Percentiles rank a stretch among this genome's conserved stretches.
phyloP scores from a whole-genome alignment of 2,888 invertebrate genomes.

The Athalia rosae region DNA sequence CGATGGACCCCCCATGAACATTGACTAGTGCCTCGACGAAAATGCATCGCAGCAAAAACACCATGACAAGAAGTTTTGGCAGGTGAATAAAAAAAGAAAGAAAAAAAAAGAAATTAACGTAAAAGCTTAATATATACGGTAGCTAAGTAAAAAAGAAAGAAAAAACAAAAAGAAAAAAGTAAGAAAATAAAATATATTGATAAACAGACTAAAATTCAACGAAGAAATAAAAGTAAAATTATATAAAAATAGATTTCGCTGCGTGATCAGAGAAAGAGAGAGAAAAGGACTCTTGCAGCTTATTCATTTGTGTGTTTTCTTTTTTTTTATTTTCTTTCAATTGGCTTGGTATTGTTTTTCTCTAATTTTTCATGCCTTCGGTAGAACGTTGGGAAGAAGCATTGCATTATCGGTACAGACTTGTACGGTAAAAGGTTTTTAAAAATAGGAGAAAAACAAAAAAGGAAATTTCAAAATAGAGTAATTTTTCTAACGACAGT shows the following conservation, averaged over 20 bases:
- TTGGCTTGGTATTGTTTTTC: too few relatives aligned
- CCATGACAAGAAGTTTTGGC: neutral
- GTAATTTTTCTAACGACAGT: too few relatives aligned
- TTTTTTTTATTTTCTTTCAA: too few relatives aligned
- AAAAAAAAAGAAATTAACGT: constrained; percentile 31
- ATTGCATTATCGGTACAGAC: too few relatives aligned
- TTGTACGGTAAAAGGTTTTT: too few relatives aligned
- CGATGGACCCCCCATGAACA: constrained; percentile 50
- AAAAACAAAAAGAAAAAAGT: constrained; percentile 43
- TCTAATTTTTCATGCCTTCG: too few relatives aligned
- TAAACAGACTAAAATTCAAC: constrained; percentile 46
- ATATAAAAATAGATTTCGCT: constrained; percentile 45
- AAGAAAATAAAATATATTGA: constrained; percentile 37
- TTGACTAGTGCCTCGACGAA: constrained; percentile 44
- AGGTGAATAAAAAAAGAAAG: neutral
- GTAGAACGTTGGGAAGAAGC: too few relatives aligned
- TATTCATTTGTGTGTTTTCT: too few relatives aligned
- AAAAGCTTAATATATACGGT: constrained; percentile 43
- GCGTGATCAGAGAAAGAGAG: too few relatives aligned
- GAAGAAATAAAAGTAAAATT: constrained; percentile 53
- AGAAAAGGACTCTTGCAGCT: too few relatives aligned
- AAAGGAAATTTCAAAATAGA: too few relatives aligned
- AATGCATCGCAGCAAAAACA: neutral
- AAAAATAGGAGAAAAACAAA: too few relatives aligned
- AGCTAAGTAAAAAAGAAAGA: constrained; percentile 7